Evolutionary conservation across 2,888 invertebrate genomes (phyloP).

Genomic region (Macaria liturata): DNA sequence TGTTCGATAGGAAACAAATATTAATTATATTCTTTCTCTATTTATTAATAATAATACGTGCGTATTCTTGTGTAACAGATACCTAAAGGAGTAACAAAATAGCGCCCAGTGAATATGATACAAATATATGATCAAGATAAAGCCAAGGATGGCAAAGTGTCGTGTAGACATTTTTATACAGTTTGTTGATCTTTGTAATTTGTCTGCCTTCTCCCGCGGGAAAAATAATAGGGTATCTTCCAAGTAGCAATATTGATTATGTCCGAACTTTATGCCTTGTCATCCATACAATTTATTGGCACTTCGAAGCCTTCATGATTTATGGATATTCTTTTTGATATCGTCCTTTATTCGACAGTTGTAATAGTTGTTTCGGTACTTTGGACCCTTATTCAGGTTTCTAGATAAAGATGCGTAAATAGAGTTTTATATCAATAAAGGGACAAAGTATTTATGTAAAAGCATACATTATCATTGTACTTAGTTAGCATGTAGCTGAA

Average conservation of each 20-base stretch:
- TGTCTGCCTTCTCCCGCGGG: slow-evolving; percentile 13
- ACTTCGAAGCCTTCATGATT: slow-evolving; percentile 26
- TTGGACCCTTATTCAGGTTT: background rate
- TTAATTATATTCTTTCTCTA: too few species aligned
- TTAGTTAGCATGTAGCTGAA: too few species aligned
- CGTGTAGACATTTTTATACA: too few species aligned
- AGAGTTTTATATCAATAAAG: too few species aligned
- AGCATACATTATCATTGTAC: too few species aligned
- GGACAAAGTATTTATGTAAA: too few species aligned
- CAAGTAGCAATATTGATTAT: slow-evolving; percentile 27
- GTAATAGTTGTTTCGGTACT: slow-evolving; percentile 21
- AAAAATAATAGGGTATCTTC: slow-evolving; percentile 20
- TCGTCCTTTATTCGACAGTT: slow-evolving; percentile 15
- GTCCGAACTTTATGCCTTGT: slow-evolving; percentile 25
- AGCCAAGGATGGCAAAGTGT: too few species aligned
- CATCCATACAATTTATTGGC: slow-evolving; percentile 28
- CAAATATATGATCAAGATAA: too few species aligned
- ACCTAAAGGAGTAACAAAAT: background rate
- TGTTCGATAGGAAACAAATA: too few species aligned
- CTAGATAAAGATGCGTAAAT: too few species aligned
- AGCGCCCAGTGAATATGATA: background rate
- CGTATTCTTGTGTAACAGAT: too few species aligned
- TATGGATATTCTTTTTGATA: slow-evolving; percentile 24
- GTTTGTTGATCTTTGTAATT: slow-evolving; percentile 22
- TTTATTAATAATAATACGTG: too few species aligned